These are phyloP conservation scores for Bambusicola thoracicus DNA, from an alignment of 2,113 vertebrate species.

Conservation along the genomic window DNA sequence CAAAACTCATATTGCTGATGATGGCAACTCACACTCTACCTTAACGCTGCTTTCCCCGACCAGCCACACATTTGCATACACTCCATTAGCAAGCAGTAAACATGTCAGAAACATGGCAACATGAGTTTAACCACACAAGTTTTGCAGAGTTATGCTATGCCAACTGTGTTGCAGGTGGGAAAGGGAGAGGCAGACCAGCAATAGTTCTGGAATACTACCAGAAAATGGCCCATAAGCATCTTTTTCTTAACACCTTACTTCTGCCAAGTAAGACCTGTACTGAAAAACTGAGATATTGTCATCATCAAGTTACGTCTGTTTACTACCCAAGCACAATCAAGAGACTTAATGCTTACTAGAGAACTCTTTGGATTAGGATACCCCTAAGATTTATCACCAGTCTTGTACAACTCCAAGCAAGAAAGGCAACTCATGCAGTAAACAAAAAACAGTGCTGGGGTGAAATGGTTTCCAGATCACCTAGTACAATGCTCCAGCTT, in stretches of 20 bases:
- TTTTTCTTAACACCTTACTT: not conserved
- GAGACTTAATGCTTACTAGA: not conserved
- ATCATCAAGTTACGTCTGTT: not conserved
- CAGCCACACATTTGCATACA: accelerated
- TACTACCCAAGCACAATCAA: not conserved
- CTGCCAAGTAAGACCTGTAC: not conserved
- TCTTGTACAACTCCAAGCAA: not conserved
- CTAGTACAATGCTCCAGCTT: not conserved
- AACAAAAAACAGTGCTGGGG: not conserved
- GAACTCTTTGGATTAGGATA: not conserved
- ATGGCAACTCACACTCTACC: not conserved
- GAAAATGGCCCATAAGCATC: not conserved
- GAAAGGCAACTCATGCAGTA: not conserved
- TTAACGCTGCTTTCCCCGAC: not conserved
- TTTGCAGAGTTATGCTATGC: not conserved
- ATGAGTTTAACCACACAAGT: not conserved
- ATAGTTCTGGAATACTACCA: not conserved
- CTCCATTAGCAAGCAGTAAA: not conserved
- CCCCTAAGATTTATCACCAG: not conserved
- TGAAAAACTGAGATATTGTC: not conserved
- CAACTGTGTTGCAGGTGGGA: too few species aligned
- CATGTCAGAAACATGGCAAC: not conserved
- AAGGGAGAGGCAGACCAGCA: not conserved
- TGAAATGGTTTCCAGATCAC: not conserved
- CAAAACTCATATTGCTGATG: not conserved